Conservation (phyloP, 1,140 invertebrate genomes). For the Asobara japonica region DNA sequence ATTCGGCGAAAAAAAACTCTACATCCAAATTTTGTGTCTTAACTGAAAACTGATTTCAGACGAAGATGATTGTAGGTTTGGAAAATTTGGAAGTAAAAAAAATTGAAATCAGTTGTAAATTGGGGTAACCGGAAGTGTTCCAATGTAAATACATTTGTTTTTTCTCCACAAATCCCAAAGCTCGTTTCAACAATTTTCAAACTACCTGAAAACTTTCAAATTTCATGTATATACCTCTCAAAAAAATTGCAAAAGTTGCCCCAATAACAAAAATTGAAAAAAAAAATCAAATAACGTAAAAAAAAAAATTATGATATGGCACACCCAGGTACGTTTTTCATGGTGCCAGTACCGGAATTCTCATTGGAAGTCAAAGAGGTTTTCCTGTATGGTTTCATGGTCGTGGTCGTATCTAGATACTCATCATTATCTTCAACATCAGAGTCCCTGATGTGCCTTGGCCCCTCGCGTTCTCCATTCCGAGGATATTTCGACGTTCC, state of each 20-base stretch:
- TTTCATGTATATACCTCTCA: no score
- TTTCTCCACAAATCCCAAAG: no score
- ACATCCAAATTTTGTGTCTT: no score
- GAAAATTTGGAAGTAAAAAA: no score
- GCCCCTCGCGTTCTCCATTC: slow-evolving; percentile 39
- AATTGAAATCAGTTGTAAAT: no score
- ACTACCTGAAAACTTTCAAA: no score
- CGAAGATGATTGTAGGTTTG: no score
- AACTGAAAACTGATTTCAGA: no score
- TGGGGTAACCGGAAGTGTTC: no score
- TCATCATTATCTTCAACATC: slow-evolving; percentile 63
- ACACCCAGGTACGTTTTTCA: slow-evolving; percentile 47
- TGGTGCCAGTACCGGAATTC: slow-evolving; percentile 40
- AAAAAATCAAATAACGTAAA: neutral
- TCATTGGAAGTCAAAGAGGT: slow-evolving; percentile 56
- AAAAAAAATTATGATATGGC: slow-evolving; percentile 41
- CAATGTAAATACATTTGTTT: no score
- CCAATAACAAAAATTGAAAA: neutral
- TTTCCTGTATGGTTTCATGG: slow-evolving; percentile 48
- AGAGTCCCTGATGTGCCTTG: slow-evolving; percentile 34
- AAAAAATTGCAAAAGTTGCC: neutral
- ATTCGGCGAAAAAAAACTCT: no score
- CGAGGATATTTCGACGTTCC: neutral
- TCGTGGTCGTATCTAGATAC: slow-evolving; percentile 62
- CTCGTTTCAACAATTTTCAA: no score